phyloP scores from a whole-genome alignment of 35 echinoderm and acorn worm species.

The Stichopus chloronotus region DNA sequence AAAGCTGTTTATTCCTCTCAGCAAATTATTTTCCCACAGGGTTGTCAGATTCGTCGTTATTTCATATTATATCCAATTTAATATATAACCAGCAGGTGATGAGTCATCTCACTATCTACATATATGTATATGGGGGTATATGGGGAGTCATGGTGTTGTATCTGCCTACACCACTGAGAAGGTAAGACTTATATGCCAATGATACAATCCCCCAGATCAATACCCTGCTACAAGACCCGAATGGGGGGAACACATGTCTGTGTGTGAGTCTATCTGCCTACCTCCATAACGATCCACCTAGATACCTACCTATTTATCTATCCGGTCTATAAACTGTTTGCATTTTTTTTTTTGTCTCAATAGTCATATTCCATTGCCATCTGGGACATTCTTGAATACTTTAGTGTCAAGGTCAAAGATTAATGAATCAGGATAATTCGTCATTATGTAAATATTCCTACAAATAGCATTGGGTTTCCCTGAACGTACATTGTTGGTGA shows the following conservation, averaged over 20 bases:
- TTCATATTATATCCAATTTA: neutral
- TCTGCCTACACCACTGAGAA: neutral
- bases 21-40: no score
- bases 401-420: constrained; percentile 1
- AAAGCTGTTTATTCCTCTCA: no score
- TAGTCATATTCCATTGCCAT: neutral
- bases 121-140: neutral
- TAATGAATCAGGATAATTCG: neutral
- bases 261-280: neutral
- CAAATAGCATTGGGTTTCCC: constrained; percentile 6
- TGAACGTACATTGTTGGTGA: neutral
- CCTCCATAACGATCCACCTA: constrained; percentile 7
- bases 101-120: neutral
- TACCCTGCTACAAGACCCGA: neutral
- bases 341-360: neutral
- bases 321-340: neutral
- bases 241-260: neutral
- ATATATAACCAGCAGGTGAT: neutral
- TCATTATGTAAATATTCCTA: constrained; percentile 1
- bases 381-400: neutral
- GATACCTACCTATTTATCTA: constrained; percentile 1
- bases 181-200: constrained; percentile 1
- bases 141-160: neutral
- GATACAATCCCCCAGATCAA: neutral
- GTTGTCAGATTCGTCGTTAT: no score